Evolutionary conservation across 2,113 vertebrate species (phyloP).

Genomic region (Vireo altiloquus): DNA sequence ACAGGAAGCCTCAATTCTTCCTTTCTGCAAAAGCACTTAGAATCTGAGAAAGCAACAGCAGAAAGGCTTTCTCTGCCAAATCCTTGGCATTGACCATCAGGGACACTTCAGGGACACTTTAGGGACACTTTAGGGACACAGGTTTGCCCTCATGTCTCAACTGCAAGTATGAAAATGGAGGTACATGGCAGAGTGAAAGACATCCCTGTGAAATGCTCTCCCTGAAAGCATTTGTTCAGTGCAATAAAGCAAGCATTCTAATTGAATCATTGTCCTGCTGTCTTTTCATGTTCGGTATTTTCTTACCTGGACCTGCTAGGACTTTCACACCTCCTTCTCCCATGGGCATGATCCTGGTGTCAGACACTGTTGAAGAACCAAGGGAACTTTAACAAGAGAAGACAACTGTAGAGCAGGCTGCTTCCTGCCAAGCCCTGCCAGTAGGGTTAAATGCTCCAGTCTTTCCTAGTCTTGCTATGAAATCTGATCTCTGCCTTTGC

Average conservation of each 20-base stretch:
- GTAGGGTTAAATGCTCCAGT: background rate
- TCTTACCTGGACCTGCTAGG: slow-evolving; percentile 70
- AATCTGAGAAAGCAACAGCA: background rate
- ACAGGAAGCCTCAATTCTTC: background rate
- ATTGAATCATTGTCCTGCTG: background rate
- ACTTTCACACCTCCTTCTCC: slow-evolving; percentile 72
- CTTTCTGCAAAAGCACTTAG: background rate
- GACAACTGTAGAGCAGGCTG: background rate
- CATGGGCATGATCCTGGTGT: slow-evolving; percentile 68
- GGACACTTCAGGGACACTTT: background rate
- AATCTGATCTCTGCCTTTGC: background rate
- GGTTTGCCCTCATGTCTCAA: background rate
- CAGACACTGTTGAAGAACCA: slow-evolving; percentile 68
- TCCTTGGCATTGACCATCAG: background rate
- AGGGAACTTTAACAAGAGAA: background rate
- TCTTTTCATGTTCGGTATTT: background rate
- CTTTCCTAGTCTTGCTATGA: background rate
- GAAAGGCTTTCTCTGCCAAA: background rate
- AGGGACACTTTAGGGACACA: background rate
- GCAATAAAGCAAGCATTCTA: background rate
- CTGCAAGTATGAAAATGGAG: background rate
- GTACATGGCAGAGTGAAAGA: background rate
- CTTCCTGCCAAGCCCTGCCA: background rate
- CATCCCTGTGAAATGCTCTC: background rate
- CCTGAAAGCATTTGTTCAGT: background rate